Conservation (phyloP, 1,140 invertebrate species). For the Leguminivora glycinivorella region DNA sequence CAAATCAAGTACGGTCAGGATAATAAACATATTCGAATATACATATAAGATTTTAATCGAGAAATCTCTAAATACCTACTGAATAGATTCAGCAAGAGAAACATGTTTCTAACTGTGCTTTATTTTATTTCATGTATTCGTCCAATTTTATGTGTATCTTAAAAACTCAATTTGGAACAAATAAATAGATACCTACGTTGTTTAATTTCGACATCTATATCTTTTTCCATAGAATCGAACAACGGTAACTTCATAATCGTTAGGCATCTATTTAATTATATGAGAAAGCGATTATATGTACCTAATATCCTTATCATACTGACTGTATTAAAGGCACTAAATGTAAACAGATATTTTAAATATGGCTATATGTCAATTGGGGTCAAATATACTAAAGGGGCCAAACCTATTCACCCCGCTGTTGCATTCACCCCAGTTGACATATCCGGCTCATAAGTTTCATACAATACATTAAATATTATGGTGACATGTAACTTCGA, state of each 20-base stretch:
- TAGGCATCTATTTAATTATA: too few relatives aligned
- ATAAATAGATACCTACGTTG: not conserved
- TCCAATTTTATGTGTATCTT: not conserved
- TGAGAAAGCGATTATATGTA: too few relatives aligned
- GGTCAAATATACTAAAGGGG: not conserved
- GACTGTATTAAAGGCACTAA: not conserved
- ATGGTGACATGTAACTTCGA: slow-evolving; percentile 10
- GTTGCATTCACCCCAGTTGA: not conserved
- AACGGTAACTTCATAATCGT: too few relatives aligned
- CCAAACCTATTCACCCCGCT: not conserved
- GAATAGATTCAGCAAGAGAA: too few relatives aligned
- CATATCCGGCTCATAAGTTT: not conserved
- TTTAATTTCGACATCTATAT: not conserved
- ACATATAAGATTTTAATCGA: too few relatives aligned
- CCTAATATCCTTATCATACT: not conserved
- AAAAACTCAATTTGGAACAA: not conserved
- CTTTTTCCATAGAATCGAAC: not conserved
- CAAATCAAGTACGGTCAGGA: not conserved
- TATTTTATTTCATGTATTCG: not conserved
- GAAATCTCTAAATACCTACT: too few relatives aligned
- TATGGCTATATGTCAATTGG: not conserved
- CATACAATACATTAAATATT: not conserved
- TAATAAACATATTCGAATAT: not conserved
- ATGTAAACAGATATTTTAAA: not conserved
- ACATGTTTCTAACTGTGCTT: too few relatives aligned